Evolutionary conservation across 2,888 invertebrate genomes (phyloP).

Genomic region (Agrotis clavis): DNA sequence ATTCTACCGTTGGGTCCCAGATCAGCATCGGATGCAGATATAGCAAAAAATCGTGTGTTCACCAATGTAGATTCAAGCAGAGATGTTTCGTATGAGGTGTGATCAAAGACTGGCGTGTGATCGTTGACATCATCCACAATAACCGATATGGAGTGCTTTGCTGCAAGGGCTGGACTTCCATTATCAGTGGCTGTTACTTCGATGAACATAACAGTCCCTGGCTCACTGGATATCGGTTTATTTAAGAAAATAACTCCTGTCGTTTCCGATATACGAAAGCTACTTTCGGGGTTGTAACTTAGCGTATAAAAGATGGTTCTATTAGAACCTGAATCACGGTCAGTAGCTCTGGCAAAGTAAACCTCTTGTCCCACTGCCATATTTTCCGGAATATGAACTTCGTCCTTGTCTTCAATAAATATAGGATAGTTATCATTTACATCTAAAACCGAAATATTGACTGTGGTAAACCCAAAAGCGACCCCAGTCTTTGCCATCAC

Average conservation of each 20-base stretch:
- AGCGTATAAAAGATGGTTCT: constrained; percentile 96
- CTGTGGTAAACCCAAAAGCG: constrained; percentile 94
- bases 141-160: constrained; percentile 94
- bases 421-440: constrained; percentile 97
- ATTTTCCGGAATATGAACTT: constrained; percentile 95
- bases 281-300: constrained; percentile 94
- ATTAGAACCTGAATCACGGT: constrained; percentile 97
- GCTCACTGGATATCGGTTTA: constrained; percentile 94
- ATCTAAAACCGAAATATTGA: constrained; percentile 96
- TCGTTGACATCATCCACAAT: constrained; percentile 97
- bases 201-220: constrained; percentile 93
- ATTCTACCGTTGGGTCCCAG: constrained; percentile 95
- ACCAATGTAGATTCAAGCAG: constrained; percentile 97
- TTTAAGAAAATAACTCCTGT: constrained; percentile 97
- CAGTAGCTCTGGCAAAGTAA: constrained; percentile 96
- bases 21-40: constrained; percentile 97
- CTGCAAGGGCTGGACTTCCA: constrained; percentile 94
- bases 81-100: constrained; percentile 98
- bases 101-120: constrained; percentile 98
- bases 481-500: constrained; percentile 95
- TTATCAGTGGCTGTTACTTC: constrained; percentile 97
- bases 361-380: constrained; percentile 98
- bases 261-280: constrained; percentile 96
- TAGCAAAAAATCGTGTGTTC: constrained; percentile 97
- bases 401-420: constrained; percentile 95